Evolutionary conservation across 2,888 invertebrate genomes (phyloP).

Genomic region (Drosophila anomalipes): DNA sequence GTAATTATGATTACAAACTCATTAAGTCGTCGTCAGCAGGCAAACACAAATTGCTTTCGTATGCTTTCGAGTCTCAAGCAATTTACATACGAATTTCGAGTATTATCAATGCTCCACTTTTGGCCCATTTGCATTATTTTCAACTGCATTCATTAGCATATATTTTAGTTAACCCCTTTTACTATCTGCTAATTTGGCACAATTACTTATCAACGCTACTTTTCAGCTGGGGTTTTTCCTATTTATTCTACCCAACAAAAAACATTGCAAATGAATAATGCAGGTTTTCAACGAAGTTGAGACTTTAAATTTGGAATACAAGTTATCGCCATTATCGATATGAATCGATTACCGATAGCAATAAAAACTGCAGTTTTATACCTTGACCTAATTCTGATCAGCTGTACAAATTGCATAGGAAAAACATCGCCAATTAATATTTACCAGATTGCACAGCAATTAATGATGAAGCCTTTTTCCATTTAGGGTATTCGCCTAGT

Average conservation of each 20-base stretch:
- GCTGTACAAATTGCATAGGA: background rate
- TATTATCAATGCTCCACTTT: conserved; percentile 16
- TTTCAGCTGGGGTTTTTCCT: background rate
- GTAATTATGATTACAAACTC: conserved; percentile 31
- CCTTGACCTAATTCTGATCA: background rate
- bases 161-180: conserved; percentile 19
- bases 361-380: background rate
- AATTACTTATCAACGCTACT: conserved; percentile 47
- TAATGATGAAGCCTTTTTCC: background rate
- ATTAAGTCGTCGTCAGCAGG: conserved; percentile 1
- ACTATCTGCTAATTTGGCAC: conserved; percentile 55
- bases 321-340: background rate
- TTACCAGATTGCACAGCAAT: background rate
- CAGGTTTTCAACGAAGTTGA: background rate
- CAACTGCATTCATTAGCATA: conserved; percentile 33
- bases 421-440: background rate
- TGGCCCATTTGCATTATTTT: background rate
- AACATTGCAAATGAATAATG: background rate
- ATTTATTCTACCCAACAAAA: background rate
- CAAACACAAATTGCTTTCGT: conserved; percentile 13
- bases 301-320: background rate
- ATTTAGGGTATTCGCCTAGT: background rate
- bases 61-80: background rate
- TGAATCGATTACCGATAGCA: background rate
- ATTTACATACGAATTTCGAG: conserved; percentile 22